Evolutionary conservation across 2,797 vertebrate genomes (phyloP).

Genomic region (Anguilla marmorata): DNA sequence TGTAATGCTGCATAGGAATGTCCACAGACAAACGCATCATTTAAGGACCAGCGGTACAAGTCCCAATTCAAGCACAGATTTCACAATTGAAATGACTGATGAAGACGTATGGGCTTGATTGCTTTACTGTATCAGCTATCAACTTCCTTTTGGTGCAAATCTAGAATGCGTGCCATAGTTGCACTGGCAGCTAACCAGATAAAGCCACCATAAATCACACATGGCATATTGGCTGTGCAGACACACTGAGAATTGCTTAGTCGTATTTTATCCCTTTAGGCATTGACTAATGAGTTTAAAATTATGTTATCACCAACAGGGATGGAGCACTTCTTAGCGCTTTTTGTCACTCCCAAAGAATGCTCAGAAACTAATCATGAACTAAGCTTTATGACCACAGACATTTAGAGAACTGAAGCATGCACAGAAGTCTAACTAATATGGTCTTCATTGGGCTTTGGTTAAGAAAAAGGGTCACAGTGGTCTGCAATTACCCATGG

Average conservation of each 20-base stretch:
- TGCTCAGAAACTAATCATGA: neutral
- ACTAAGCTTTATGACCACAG: neutral
- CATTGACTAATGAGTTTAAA: neutral
- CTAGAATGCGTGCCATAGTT: neutral
- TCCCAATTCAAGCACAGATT: neutral
- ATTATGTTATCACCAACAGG: neutral
- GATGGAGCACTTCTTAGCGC: neutral
- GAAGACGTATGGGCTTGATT: neutral
- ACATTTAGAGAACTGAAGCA: conserved; percentile 2
- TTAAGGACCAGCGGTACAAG: neutral
- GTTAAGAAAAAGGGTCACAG: neutral
- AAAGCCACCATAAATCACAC: neutral
- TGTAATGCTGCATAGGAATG: neutral
- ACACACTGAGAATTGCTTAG: neutral
- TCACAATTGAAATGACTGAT: neutral
- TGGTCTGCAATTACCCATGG: neutral
- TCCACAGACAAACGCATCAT: neutral
- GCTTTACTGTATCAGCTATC: neutral
- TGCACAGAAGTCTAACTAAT: neutral
- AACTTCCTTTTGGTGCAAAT: neutral
- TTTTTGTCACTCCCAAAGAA: conserved; percentile 22
- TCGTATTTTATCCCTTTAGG: neutral
- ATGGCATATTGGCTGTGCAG: neutral
- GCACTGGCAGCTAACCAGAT: neutral
- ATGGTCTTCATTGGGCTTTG: neutral